Evolutionary conservation across 2,888 invertebrate species (phyloP), one percentile per base, ranked within the genome.

Genomic region (Drosophila lacicola): DNA sequence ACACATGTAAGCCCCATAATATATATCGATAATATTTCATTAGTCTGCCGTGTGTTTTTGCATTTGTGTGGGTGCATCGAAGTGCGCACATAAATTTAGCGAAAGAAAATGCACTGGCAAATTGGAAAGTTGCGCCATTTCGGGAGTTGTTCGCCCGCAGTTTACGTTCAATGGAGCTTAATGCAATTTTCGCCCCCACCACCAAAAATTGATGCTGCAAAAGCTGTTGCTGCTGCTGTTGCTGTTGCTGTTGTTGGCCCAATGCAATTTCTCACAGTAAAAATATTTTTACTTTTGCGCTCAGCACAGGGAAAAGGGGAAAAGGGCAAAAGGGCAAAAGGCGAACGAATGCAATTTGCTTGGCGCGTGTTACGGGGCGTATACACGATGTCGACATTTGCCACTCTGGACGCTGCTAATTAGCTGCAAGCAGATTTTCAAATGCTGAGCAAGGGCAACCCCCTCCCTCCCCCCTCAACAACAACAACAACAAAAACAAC

Each of bases 11-110:
- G 79, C 67, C 51, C 68, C 65, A 65, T 88, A 88, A 86, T 83
- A 83, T 88, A 87, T 83, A 88, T 88, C 82, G 87, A 83, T 88
- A 83, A 88, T 83, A 83, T 88, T 83, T 83, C 87, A 83, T 83
- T 86, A 83, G 74, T 42, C 58, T 60, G 46, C 41, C 63, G 33
- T 57, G 78, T 60, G 53, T 56, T 14, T 41, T 5, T 51, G 56
- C 14, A 25, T 56, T 17, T 41, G 46, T 67, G 58, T 42, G 66
- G 66, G 67, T 79, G 80, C 69, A 70, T 67, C 80, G 70, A 77
- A 85, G 88, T 82, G 84, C 50, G 51, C 78, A 71, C 87, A 82
- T 83, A 83, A 83, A 83, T 83, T 83, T 74, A 47, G 82, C 56
- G 60, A 75, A 74, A 70, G 84, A 81, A 88, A 83, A 83, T 83